Percentiles rank a stretch among this genome's conserved stretches.
phyloP scores from a whole-genome alignment of 2,888 invertebrate genomes.

The Silvanus unidentatus region DNA sequence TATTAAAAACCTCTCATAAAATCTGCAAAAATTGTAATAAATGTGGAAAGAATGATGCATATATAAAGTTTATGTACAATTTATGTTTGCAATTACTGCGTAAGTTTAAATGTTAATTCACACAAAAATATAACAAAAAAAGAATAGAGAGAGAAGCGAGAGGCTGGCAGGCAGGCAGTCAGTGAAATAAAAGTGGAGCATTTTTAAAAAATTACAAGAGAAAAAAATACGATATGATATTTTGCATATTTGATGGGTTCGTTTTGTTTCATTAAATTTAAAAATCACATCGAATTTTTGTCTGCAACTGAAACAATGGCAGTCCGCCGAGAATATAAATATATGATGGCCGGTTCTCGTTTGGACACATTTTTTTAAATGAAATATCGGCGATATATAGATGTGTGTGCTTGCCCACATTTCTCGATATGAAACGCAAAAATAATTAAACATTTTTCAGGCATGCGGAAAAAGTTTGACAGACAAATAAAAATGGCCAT shows the following conservation, averaged over 20 bases:
- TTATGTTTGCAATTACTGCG: constrained; percentile 35
- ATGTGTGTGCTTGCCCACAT: constrained; percentile 39
- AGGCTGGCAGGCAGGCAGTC: no score
- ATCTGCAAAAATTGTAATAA: constrained; percentile 15
- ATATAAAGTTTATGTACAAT: constrained; percentile 29
- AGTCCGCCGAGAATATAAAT: constrained; percentile 47
- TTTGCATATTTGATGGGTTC: constrained; percentile 45
- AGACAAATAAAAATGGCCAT: constrained; percentile 50
- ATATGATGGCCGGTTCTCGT: constrained; percentile 46
- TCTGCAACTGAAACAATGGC: constrained; percentile 44
- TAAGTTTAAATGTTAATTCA: constrained; percentile 34
- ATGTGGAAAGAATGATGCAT: constrained; percentile 23
- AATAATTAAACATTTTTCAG: constrained; percentile 51
- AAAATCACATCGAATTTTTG: constrained; percentile 47
- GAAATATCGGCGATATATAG: constrained; percentile 48
- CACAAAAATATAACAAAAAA: constrained; percentile 29
- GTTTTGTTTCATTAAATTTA: constrained; percentile 47
- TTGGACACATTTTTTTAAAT: constrained; percentile 47
- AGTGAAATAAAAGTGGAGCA: constrained; percentile 26
- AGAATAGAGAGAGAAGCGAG: constrained; percentile 7
- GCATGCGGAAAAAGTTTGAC: constrained; percentile 50
- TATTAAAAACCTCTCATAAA: constrained; percentile 10
- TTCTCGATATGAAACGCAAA: constrained; percentile 49
- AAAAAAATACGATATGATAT: constrained; percentile 41
- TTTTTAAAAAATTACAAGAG: constrained; percentile 37